Evolutionary conservation across 2,113 vertebrate species (phyloP).

Genomic region (Fukomys damarensis): DNA sequence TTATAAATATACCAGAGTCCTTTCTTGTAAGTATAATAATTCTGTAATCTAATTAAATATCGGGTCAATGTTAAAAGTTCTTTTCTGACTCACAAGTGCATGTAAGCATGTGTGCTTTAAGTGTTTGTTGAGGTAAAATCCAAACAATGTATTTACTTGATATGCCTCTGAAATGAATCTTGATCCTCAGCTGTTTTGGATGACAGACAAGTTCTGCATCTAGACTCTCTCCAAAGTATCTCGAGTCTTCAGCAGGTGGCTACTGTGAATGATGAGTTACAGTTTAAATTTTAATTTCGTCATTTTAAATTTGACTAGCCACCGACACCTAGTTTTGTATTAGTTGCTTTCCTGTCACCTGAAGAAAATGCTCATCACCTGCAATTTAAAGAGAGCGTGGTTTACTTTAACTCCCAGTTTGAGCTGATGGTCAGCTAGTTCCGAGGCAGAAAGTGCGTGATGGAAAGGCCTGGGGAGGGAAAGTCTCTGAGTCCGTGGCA

Average conservation of each 20-base stretch:
- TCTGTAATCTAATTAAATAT: not conserved
- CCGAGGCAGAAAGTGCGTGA: not conserved
- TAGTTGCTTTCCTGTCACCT: not conserved
- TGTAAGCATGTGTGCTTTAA: not conserved
- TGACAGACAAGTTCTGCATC: not conserved
- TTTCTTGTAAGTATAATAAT: not conserved
- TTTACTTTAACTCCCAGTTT: not conserved
- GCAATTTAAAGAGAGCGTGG: not conserved
- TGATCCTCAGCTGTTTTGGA: not conserved
- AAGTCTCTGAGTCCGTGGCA: not conserved
- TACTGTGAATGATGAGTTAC: not conserved
- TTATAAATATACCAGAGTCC: not conserved
- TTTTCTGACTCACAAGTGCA: not conserved
- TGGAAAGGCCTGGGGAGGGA: not conserved
- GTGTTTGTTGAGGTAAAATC: not conserved
- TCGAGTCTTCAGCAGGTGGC: not conserved
- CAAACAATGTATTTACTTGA: not conserved
- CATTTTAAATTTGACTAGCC: not conserved
- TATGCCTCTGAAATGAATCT: not conserved
- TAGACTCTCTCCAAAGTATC: not conserved
- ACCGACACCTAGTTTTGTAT: not conserved
- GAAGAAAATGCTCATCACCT: not conserved
- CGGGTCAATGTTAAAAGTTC: not conserved
- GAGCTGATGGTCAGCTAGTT: not conserved
- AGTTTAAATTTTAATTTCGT: not conserved